Percentiles rank a stretch among this genome's conserved stretches.
Conservation (phyloP, 2,888 invertebrate genomes). For the Pollenia angustigena region DNA sequence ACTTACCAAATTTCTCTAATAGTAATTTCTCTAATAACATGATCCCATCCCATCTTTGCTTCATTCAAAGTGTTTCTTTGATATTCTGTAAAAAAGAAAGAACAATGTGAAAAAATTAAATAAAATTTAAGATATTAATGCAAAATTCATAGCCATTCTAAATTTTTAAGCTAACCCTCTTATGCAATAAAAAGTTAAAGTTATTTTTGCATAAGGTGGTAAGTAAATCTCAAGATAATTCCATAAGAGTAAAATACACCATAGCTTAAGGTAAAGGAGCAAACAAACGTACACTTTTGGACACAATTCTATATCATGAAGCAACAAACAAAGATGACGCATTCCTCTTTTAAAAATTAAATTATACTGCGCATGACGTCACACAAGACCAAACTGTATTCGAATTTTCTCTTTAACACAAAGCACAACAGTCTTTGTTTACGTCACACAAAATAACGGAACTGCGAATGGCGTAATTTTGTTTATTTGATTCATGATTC, state of each 20-base stretch:
- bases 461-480: too few species aligned
- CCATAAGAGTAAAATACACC: background rate
- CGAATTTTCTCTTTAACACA: too few species aligned
- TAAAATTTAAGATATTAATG: conserved; percentile 27
- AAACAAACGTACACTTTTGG: background rate
- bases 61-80: conserved; percentile 27
- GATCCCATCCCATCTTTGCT: background rate
- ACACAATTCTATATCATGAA: too few species aligned
- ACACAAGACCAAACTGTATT: too few species aligned
- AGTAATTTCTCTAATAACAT: background rate
- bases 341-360: too few species aligned
- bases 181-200: too few species aligned
- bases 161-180: background rate
- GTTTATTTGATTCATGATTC: too few species aligned
- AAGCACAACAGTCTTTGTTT: too few species aligned
- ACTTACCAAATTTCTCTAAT: too few species aligned
- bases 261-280: conserved; percentile 10
- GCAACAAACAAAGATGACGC: too few species aligned
- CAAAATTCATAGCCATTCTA: conserved; percentile 12
- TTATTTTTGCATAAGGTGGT: background rate
- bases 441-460: too few species aligned
- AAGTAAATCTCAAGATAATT: background rate
- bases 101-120: background rate
- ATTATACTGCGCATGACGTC: too few species aligned
- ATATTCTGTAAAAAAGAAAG: conserved; percentile 40